These are phyloP conservation scores for Rhynchopsitta pachyrhyncha DNA, from an alignment of 2,113 vertebrate genomes.

Conservation along the genomic window DNA sequence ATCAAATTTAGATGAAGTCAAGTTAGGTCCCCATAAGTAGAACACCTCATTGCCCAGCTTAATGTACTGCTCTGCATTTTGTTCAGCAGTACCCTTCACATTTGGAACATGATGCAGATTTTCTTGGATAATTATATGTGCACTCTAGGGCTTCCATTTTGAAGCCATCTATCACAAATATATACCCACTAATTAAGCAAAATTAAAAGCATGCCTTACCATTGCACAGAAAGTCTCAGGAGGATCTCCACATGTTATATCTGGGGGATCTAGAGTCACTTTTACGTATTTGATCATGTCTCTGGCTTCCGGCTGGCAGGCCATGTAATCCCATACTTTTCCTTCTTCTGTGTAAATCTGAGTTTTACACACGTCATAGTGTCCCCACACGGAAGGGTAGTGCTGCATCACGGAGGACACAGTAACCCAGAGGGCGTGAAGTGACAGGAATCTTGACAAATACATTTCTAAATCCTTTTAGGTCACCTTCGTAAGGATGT, in stretches of 20 bases:
- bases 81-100: neutral
- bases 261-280: constrained; percentile 91
- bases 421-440: constrained; percentile 89
- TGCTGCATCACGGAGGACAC: constrained; percentile 90
- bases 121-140: neutral
- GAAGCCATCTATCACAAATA: neutral
- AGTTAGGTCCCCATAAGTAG: neutral
- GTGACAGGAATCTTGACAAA: constrained; percentile 86
- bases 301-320: constrained; percentile 94
- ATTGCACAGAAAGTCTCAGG: constrained; percentile 96
- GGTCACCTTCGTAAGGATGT: constrained; percentile 12
- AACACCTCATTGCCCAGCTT: neutral
- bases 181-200: neutral
- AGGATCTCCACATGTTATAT: constrained; percentile 97
- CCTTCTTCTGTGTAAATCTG: constrained; percentile 95
- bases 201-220: constrained; percentile 82
- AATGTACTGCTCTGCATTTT: neutral
- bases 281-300: constrained; percentile 97
- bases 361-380: constrained; percentile 97
- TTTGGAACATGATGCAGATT: neutral
- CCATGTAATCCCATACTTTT: constrained; percentile 98
- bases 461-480: constrained; percentile 85
- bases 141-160: neutral
- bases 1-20: neutral
- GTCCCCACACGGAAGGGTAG: constrained; percentile 94